Evolutionary conservation across 37 sponge, comb jelly and placozoan genomes (phyloP).

Genomic region (Axinella damicornis): DNA sequence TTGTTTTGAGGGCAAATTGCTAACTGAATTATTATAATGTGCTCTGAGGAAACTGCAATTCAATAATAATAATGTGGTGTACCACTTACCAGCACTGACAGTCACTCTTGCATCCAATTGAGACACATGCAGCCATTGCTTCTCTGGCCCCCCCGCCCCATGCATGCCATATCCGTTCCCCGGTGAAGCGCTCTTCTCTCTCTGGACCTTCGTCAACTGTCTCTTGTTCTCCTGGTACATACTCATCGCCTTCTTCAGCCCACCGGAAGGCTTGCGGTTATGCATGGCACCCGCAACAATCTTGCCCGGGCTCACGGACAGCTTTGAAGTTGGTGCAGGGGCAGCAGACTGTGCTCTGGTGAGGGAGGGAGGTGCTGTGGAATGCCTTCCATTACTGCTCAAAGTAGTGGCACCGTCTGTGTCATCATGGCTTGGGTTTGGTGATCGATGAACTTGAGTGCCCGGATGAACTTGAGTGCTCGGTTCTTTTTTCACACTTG

Average conservation of each 20-base stretch:
- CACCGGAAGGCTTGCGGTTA: conserved; percentile 31
- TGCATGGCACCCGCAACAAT: conserved; percentile 21
- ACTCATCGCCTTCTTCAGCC: conserved; percentile 44
- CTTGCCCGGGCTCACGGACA: conserved; percentile 1
- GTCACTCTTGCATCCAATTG: neutral
- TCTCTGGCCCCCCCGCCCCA: neutral
- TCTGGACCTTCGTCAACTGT: neutral
- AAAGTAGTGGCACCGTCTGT: neutral
- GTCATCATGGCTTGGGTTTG: neutral
- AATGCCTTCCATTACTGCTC: neutral
- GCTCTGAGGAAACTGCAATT: neutral
- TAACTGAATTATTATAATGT: too few species aligned
- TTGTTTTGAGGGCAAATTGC: too few species aligned
- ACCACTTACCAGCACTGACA: conserved; percentile 26
- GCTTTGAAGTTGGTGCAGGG: neutral
- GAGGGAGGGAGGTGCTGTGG: neutral
- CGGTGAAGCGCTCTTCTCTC: too few species aligned
- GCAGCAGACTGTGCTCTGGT: neutral
- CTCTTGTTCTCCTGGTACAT: conserved; percentile 62
- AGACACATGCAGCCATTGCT: neutral
- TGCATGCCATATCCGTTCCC: too few species aligned
- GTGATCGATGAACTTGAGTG: too few species aligned
- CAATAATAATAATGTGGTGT: too few species aligned
- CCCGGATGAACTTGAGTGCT: too few species aligned
- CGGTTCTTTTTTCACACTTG: too few species aligned